These are phyloP conservation scores for Ecliptopera silaceata DNA, from an alignment of 2,888 invertebrate genomes.

Conservation along the genomic window DNA sequence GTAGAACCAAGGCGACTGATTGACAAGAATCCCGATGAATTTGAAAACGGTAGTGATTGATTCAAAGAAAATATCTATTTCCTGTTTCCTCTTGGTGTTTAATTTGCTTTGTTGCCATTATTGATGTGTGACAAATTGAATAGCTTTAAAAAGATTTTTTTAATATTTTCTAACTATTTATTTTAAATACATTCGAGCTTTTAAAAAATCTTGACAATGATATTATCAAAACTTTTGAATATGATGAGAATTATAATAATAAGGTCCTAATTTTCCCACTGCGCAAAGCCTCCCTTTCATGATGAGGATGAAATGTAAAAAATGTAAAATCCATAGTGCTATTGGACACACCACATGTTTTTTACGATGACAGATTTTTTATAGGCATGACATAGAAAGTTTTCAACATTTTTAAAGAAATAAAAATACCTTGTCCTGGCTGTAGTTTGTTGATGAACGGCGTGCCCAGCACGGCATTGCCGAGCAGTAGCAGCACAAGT, in stretches of 20 bases:
- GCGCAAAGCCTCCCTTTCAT: too few relatives aligned
- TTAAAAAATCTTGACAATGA: too few relatives aligned
- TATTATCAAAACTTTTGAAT: too few relatives aligned
- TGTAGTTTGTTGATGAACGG: conserved; percentile 66
- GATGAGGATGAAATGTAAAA: too few relatives aligned
- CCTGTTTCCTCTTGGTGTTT: conserved; percentile 23
- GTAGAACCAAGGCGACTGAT: conserved; percentile 54
- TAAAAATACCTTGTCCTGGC: conserved; percentile 63
- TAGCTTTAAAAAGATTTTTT: too few relatives aligned
- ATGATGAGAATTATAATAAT: too few relatives aligned
- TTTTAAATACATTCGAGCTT: too few relatives aligned
- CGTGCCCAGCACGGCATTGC: conserved; percentile 52
- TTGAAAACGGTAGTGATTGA: conserved; percentile 40
- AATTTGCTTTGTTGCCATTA: conserved; percentile 11
- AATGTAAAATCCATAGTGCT: too few relatives aligned
- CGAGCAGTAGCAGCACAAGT: conserved; percentile 59
- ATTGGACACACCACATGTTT: too few relatives aligned
- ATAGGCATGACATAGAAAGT: neutral
- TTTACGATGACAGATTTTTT: neutral
- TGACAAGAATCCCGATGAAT: conserved; percentile 47
- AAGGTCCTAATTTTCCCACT: too few relatives aligned
- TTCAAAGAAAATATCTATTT: conserved; percentile 32
- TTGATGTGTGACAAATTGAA: too few relatives aligned
- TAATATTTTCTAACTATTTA: too few relatives aligned
- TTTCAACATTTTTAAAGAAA: neutral